These are phyloP conservation scores for Podabrus alpinus DNA, from an alignment of 2,888 invertebrate species.

Conservation along the genomic window DNA sequence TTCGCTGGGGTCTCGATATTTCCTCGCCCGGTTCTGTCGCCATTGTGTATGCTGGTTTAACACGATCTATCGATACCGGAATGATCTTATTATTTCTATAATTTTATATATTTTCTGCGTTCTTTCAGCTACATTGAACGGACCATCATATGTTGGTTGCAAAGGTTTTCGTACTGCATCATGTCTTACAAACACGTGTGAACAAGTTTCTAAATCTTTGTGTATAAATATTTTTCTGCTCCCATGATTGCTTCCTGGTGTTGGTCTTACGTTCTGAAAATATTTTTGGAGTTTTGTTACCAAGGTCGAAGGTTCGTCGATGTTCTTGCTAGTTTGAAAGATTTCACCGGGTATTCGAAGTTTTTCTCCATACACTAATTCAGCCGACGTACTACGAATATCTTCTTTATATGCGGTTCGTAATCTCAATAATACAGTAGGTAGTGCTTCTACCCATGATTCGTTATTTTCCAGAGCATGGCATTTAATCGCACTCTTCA, in stretches of 20 bases:
- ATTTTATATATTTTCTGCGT: constrained; percentile 25
- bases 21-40: neutral
- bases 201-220: constrained; percentile 19
- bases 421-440: too few relatives aligned
- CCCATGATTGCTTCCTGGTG: constrained; percentile 2
- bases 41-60: constrained; percentile 35
- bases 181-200: constrained; percentile 37
- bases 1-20: too few relatives aligned
- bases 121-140: constrained; percentile 26
- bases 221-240: constrained; percentile 13
- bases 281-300: too few relatives aligned
- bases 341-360: neutral
- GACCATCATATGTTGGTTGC: constrained; percentile 34
- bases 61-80: constrained; percentile 31
- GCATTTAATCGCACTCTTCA: too few relatives aligned
- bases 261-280: too few relatives aligned
- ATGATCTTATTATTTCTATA: constrained; percentile 10
- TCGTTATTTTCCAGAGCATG: too few relatives aligned
- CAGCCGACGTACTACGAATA: neutral
- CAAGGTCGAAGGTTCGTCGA: neutral
- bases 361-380: neutral
- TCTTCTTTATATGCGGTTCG: neutral
- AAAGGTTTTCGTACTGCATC: constrained; percentile 35
- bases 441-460: too few relatives aligned
- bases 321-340: neutral